Conservation (phyloP, 2,113 vertebrate species). For the Tachysurus fulvidraco region DNA sequence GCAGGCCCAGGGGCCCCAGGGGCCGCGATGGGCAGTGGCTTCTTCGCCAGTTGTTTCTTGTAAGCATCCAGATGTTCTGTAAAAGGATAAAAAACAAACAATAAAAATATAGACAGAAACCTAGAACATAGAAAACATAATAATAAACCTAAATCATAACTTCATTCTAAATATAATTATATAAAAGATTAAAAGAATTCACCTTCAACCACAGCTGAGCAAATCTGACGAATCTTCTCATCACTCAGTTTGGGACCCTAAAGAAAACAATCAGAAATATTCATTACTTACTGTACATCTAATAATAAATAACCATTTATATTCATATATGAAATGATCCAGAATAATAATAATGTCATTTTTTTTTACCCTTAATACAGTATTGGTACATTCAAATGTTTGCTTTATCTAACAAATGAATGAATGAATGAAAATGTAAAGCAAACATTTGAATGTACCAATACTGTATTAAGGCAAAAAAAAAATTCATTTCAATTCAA, state of each 20-base stretch:
- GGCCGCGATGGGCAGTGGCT: slow-evolving; percentile 67
- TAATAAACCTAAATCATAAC: neutral
- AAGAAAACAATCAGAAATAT: neutral
- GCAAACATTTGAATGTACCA: no score
- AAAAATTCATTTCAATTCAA: no score
- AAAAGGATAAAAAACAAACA: neutral
- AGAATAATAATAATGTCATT: no score
- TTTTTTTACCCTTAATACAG: no score
- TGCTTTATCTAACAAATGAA: no score
- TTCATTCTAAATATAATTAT: neutral
- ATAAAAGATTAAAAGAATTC: neutral
- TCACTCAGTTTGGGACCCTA: slow-evolving; percentile 75
- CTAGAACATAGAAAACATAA: neutral
- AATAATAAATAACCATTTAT: no score
- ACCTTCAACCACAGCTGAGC: slow-evolving; percentile 76
- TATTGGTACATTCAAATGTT: no score
- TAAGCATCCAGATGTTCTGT: slow-evolving; percentile 76
- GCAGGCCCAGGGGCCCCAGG: slow-evolving; percentile 69
- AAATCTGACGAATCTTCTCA: slow-evolving; percentile 75
- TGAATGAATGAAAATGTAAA: no score
- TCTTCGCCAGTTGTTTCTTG: slow-evolving; percentile 72
- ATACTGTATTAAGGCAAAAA: no score
- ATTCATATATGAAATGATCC: neutral
- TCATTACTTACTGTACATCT: no score
- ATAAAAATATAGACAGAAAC: neutral